Conservation (phyloP, 2,888 invertebrate genomes). For the Lacanobia wlatinum region DNA sequence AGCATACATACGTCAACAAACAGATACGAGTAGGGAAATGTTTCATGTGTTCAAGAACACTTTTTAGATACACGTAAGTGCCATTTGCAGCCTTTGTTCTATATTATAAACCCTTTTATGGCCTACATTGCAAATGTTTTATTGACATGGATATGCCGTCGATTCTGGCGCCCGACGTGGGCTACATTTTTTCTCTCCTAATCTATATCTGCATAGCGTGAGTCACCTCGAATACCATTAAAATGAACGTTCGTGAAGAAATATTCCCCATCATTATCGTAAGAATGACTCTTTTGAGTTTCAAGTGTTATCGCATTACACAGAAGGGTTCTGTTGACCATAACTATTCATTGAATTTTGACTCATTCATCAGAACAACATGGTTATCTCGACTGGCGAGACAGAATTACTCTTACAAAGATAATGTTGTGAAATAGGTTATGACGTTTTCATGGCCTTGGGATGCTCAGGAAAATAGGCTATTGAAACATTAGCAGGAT, state of each 20-base stretch:
- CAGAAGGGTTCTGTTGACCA: slow-evolving; percentile 20
- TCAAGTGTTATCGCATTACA: slow-evolving; percentile 26
- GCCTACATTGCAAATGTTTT: slow-evolving; percentile 10
- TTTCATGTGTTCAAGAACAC: slow-evolving; percentile 56
- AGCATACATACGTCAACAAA: slow-evolving; percentile 59
- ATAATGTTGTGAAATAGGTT: slow-evolving; percentile 54
- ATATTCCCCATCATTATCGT: background rate
- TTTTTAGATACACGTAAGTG: slow-evolving; percentile 22
- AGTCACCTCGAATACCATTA: background rate
- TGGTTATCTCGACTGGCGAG: slow-evolving; percentile 36
- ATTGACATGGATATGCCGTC: background rate
- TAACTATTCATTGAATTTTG: slow-evolving; percentile 30
- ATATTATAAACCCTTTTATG: slow-evolving; percentile 8
- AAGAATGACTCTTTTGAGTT: slow-evolving; percentile 7
- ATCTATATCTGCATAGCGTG: background rate
- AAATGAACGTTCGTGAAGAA: background rate
- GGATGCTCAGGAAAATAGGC: background rate
- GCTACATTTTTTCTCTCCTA: background rate
- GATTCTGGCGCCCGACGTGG: slow-evolving; percentile 54
- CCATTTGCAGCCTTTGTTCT: slow-evolving; percentile 27
- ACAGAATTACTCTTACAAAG: slow-evolving; percentile 22
- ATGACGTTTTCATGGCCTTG: slow-evolving; percentile 27
- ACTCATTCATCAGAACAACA: slow-evolving; percentile 27
- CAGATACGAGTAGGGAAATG: slow-evolving; percentile 53
- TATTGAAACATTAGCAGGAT: background rate